Base-by-base conservation (phyloP, 2,888 invertebrate species). In the Eupithecia centaureata region DNA sequence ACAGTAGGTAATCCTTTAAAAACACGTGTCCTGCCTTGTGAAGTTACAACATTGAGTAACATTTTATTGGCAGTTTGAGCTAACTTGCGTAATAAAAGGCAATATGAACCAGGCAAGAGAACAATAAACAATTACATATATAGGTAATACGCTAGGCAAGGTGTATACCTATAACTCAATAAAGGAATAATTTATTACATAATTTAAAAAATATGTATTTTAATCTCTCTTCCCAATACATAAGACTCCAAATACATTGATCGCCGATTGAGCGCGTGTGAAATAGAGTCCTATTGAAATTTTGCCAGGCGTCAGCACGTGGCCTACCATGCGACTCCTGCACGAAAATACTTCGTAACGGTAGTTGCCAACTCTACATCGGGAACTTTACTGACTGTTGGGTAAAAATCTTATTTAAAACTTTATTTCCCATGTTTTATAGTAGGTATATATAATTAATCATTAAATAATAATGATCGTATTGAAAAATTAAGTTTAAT, bases 271-370 rank as follows among this genome's bases (percentile, higher is more conserved):
- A 47, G 47, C 22, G 18, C 47, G 47, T 22, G 47, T 22, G 22
- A 47, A 10, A 22, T 47, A 12, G 47, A 47, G n/a, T 33, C 67
- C 67, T 67, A 66, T 63, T 69, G 67, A 68, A 68, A 63, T 61
- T 61, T 47, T 61, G 63, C 63, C 67, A 61, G 61, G 61, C 35
- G 63, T 64, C 60, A 68, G 63, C 68, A 68, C 68, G 63, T 68
- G 68, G 54, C 25, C 27, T 30, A 57, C 22, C 67, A 72, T 63
- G 70, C 58, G 66, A 62, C 18, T 15, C 18, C 56, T 10, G 56
- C 18, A 32, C 30, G 10, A 32, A 32, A 30, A 51, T 51, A 51
- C 18, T 10, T 42, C 47, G 22, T 47, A 47, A 12, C 47, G 10
- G 30, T 13, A 33, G 63, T 69, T 69, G 69, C 67, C 65, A 67